A percentile compares a stretch with the other conserved stretches of the same genome.
Conservation (phyloP, 2,113 vertebrate species). For the Chionis minor region DNA sequence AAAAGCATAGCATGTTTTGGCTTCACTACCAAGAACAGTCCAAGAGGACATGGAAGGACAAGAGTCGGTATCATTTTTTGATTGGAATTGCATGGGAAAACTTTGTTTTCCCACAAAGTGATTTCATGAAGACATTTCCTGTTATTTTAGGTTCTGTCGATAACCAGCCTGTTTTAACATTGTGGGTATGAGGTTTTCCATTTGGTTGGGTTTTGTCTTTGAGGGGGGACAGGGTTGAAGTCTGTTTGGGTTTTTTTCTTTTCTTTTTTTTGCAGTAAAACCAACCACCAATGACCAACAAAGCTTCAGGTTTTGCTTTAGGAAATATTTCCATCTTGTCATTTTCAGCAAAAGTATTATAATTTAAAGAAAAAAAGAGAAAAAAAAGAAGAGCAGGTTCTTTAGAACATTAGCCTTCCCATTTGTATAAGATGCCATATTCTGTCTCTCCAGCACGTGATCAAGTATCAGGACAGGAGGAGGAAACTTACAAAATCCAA, state of each 20-base stretch:
- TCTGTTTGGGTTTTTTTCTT: no score
- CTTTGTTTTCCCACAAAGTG: neutral
- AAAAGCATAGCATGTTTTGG: neutral
- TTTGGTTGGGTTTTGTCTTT: rapidly evolving
- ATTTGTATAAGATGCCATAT: neutral
- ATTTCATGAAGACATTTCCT: neutral
- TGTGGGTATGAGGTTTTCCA: neutral
- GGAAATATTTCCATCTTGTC: neutral
- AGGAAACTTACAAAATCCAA: neutral
- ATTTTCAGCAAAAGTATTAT: neutral
- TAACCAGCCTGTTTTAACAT: neutral
- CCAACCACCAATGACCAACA: neutral
- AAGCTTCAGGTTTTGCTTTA: neutral
- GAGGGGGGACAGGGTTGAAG: rapidly evolving
- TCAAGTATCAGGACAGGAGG: neutral
- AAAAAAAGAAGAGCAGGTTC: rapidly evolving
- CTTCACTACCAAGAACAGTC: neutral
- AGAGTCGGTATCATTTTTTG: neutral
- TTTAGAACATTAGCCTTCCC: neutral
- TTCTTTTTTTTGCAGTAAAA: neutral
- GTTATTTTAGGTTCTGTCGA: neutral
- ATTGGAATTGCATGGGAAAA: neutral
- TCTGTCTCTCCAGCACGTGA: neutral
- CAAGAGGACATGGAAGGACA: neutral
- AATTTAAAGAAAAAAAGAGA: neutral